A percentile compares a stretch with the other conserved stretches of the same genome.
Conservation (phyloP, 2,113 vertebrate genomes). For the Sialia sialis region DNA sequence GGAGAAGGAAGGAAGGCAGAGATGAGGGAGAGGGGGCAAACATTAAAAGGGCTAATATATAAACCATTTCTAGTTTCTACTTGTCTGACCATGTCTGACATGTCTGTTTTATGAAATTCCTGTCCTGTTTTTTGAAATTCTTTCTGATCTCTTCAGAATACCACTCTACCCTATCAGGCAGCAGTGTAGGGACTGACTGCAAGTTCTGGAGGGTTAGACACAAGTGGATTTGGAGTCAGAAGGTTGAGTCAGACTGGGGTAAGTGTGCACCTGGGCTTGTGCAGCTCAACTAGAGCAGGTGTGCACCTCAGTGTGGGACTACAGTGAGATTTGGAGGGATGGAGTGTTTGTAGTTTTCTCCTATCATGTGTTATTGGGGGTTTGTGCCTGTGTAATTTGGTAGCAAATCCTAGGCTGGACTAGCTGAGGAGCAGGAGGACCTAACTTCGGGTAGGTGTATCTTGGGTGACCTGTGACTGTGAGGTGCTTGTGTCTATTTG, state of each 20-base stretch:
- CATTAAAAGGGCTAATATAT: neutral
- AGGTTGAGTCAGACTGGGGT: neutral
- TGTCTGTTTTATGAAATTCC: neutral
- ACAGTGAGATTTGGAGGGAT: neutral
- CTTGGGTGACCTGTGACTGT: neutral
- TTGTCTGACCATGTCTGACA: neutral
- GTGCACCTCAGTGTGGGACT: too few relatives aligned
- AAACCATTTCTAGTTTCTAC: neutral
- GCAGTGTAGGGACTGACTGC: neutral
- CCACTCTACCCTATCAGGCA: neutral
- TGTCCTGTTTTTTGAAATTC: neutral
- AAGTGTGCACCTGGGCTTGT: neutral
- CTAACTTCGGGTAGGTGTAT: neutral
- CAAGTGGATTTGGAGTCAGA: neutral
- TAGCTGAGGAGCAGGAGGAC: neutral
- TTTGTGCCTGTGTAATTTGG: neutral
- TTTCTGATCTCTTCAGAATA: neutral
- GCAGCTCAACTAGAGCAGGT: neutral
- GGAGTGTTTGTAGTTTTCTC: neutral
- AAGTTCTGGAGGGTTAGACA: rapidly evolving
- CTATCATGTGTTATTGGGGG: rapidly evolving
- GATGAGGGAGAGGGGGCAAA: rapidly evolving
- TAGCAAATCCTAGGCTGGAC: rapidly evolving
- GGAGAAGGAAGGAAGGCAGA: rapidly evolving
- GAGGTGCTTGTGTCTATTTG: neutral